phyloP scores from a whole-genome alignment of 2,113 vertebrate species.

The Indri indri region DNA sequence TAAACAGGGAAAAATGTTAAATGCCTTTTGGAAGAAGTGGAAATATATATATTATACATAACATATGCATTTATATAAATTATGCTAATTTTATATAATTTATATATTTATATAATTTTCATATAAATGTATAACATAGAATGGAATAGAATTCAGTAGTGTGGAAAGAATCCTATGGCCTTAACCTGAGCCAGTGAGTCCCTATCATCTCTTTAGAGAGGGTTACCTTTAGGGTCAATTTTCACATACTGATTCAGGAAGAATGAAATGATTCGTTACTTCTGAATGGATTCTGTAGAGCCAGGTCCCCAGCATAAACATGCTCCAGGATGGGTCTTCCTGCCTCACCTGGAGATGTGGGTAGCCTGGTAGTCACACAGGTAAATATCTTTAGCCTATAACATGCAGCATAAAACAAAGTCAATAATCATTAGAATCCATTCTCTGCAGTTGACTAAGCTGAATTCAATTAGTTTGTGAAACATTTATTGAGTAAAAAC shows the following conservation, averaged over 20 bases:
- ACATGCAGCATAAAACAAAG: slow-evolving; percentile 51
- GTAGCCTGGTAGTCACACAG: slow-evolving; percentile 19
- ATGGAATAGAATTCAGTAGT: neutral
- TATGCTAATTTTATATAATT: neutral
- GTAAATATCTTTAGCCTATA: slow-evolving; percentile 48
- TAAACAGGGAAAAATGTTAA: neutral
- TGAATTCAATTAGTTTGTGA: neutral
- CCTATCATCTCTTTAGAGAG: neutral
- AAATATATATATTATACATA: neutral
- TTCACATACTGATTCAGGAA: neutral
- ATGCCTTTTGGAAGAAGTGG: neutral
- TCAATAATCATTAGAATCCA: slow-evolving; percentile 56
- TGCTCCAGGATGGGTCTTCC: slow-evolving; percentile 37
- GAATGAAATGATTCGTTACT: neutral
- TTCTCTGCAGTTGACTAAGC: slow-evolving; percentile 57
- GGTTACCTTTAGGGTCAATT: neutral
- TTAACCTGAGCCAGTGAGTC: neutral
- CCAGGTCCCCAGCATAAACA: neutral
- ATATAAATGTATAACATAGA: neutral
- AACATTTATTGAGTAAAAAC: neutral
- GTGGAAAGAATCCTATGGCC: neutral
- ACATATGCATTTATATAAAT: neutral
- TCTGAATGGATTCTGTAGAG: slow-evolving; percentile 12
- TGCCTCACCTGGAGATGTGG: slow-evolving; percentile 39
- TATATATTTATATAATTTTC: neutral